These are phyloP conservation scores for Ormia ochracea DNA, from an alignment of 2,888 invertebrate genomes.

Conservation along the genomic window DNA sequence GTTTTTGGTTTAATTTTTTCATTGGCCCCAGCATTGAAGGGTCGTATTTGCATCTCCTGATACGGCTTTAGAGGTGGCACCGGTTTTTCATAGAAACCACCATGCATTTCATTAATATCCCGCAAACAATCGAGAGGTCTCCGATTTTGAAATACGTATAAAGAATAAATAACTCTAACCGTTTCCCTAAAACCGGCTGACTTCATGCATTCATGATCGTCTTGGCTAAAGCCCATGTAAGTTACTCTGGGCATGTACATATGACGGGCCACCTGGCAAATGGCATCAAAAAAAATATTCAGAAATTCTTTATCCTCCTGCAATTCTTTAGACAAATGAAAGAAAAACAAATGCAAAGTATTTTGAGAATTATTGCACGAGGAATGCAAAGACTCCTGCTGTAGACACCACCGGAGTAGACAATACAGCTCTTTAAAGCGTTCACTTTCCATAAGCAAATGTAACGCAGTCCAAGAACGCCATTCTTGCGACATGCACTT, in stretches of 20 bases:
- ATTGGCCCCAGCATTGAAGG: too few species aligned
- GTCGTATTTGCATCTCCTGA: constrained; percentile 45
- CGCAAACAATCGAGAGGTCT: constrained; percentile 60
- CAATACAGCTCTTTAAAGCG: constrained; percentile 46
- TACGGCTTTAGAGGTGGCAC: constrained; percentile 55
- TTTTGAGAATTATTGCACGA: background rate
- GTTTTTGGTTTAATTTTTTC: too few species aligned
- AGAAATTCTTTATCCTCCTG: constrained; percentile 35
- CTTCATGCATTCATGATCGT: constrained; percentile 25
- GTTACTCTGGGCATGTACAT: constrained; percentile 64
- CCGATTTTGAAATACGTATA: constrained; percentile 40
- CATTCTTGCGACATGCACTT: constrained; percentile 63
- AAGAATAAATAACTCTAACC: constrained; percentile 58
- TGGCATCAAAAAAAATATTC: constrained; percentile 53
- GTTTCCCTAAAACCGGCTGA: constrained; percentile 42
- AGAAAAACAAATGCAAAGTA: constrained; percentile 61
- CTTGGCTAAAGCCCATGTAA: constrained; percentile 34
- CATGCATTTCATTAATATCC: constrained; percentile 60
- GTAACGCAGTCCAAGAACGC: constrained; percentile 61
- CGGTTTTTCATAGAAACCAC: constrained; percentile 50
- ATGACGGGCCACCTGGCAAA: constrained; percentile 62
- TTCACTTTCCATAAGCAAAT: constrained; percentile 25
- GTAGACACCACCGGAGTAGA: constrained; percentile 27
- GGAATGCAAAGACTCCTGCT: constrained; percentile 5
- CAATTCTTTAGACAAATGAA: constrained; percentile 23